Conservation (phyloP, 2,113 vertebrate species). For the Takifugu flavidus region DNA sequence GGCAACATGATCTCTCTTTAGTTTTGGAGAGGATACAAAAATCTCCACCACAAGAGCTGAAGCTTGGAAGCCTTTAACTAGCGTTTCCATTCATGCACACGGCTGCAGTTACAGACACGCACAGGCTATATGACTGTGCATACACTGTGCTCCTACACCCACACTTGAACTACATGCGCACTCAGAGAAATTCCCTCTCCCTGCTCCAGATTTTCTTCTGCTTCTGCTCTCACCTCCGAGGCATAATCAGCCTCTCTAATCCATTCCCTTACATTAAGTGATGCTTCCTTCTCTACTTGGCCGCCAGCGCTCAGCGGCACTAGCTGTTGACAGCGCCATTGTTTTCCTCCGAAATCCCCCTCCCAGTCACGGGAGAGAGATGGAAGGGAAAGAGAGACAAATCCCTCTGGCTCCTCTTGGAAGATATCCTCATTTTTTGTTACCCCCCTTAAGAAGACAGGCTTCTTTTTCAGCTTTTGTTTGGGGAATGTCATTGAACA, state of each 20-base stretch:
- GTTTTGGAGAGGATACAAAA: not conserved
- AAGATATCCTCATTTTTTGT: conserved; percentile 63
- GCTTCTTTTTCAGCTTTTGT: conserved; percentile 63
- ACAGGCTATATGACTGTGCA: not conserved
- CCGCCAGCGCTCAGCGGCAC: conserved; percentile 49
- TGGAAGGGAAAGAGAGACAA: conserved; percentile 55
- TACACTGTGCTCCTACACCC: not conserved
- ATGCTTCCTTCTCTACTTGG: conserved; percentile 58
- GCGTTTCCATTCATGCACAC: not conserved
- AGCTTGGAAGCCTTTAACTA: not conserved
- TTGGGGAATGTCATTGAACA: conserved; percentile 55
- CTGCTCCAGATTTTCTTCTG: conserved; percentile 39
- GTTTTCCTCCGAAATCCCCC: conserved; percentile 60
- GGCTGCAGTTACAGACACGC: not conserved
- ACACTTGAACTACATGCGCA: conserved; percentile 3
- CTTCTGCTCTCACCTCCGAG: conserved; percentile 59
- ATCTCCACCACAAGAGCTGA: not conserved
- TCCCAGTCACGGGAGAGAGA: conserved; percentile 47
- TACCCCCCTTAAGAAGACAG: conserved; percentile 49
- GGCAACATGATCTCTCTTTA: conserved; percentile 5
- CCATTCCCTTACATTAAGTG: conserved; percentile 69
- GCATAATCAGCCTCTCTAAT: conserved; percentile 70
- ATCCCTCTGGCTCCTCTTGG: conserved; percentile 61
- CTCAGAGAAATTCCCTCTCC: conserved; percentile 29
- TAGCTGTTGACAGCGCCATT: conserved; percentile 56